Evolutionary conservation across 2,113 vertebrate genomes (phyloP), one percentile per base, ranked within the genome.

Genomic region (Sinosuthora webbiana): DNA sequence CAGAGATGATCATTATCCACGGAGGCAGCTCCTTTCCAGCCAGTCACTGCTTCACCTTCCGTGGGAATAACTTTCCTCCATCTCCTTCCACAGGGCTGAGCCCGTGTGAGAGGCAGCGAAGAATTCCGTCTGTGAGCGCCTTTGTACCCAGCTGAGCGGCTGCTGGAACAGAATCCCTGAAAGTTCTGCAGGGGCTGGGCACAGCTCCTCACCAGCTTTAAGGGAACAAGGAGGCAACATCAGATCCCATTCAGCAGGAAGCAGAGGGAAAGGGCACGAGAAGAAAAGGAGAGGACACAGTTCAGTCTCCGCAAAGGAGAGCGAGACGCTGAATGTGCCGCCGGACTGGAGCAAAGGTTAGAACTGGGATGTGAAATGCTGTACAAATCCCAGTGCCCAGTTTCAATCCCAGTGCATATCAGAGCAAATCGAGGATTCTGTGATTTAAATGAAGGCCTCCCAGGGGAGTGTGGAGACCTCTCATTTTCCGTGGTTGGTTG

Each of bases 1-100:
- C 82, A 41, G 69, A 69, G 47, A n/a, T 85, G 49, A 91, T 91
- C 52, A 42, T 91, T 95, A 95, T 35, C 84, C 91, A 42, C 84
- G 22, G 24, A 90, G 62, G 55, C 91, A 89, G 59, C 84, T 85
- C 5, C 79, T 86, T 86, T 63, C 74, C 7, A 23, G 57, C 44
- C 53, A 87, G 14, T 62, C 68, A 22, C 45, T 45, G 62, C 77
- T 55, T 45, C 33, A 2, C 39, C 4, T 90, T 95, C 87, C 47
- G 3, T 31, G 84, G 87, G 70, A 80, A 57, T 50, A 44, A 35
- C 78, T 88, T 67, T 55, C 37, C 62, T 37, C 67, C 35, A 44
- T 50, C 57, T 91, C 74, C 45, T 93, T 71, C 15, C 4, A 2
- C 10, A 39, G 15, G 57, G 91, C 90, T 62, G 67, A 77, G 70